phyloP scores from a whole-genome alignment of 2,113 vertebrate genomes.

The Phyllopteryx taeniolatus region DNA sequence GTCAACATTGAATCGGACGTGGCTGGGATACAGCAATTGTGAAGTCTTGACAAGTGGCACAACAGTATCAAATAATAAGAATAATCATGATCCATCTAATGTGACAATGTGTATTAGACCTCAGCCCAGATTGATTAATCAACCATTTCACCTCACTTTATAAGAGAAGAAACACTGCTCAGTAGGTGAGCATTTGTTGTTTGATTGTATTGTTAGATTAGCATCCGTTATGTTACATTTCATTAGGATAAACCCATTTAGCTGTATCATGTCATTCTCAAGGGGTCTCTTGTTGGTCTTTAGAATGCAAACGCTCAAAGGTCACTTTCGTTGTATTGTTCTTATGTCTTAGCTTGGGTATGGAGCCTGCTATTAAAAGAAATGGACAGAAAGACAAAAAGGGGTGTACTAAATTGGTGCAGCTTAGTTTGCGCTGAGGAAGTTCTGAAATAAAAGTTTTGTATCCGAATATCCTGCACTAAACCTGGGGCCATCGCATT shows the following conservation, averaged over 20 bases:
- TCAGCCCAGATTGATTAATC: not conserved
- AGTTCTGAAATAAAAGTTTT: not conserved
- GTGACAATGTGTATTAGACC: not conserved
- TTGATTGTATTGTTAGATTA: not conserved
- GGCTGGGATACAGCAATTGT: conserved; percentile 48
- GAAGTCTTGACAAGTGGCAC: conserved; percentile 47
- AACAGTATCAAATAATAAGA: conserved; percentile 26
- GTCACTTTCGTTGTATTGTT: not conserved
- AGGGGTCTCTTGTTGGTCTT: not conserved
- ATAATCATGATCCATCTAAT: not conserved
- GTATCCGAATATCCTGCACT: not conserved
- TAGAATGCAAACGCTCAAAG: not conserved
- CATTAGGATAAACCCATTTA: not conserved
- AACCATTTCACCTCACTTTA: not conserved
- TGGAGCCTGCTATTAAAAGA: not conserved
- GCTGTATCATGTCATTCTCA: not conserved
- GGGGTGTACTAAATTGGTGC: not conserved
- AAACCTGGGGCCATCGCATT: not conserved
- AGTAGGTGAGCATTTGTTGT: not conserved
- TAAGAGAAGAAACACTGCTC: not conserved
- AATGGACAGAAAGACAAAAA: not conserved
- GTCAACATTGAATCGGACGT: conserved; percentile 49
- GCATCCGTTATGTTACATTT: not conserved
- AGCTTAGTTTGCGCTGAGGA: not conserved
- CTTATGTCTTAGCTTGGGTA: not conserved